Evolutionary conservation across 2,888 invertebrate species (phyloP).

Genomic region (Cyaniris semiargus): DNA sequence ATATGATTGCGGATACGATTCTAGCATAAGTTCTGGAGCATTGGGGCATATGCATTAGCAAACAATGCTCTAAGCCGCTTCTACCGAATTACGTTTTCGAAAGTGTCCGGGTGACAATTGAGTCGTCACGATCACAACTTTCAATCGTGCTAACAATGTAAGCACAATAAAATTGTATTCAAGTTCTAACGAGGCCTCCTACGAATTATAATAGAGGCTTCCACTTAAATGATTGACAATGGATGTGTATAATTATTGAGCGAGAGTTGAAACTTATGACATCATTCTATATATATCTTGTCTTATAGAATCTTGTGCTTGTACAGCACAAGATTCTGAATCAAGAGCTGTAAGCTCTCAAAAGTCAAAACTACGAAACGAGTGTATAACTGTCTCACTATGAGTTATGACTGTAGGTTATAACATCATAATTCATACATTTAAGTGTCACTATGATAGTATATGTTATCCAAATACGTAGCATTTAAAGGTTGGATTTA

Average conservation of each 20-base stretch:
- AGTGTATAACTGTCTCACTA: too few relatives aligned
- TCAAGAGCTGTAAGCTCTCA: too few relatives aligned
- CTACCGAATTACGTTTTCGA: conserved; percentile 31
- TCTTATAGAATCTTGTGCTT: too few relatives aligned
- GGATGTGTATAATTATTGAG: conserved; percentile 3
- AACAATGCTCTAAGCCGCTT: conserved; percentile 20
- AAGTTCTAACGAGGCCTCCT: background rate
- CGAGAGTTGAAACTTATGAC: background rate
- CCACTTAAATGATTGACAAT: conserved; percentile 13
- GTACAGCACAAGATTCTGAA: too few relatives aligned
- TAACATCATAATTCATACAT: too few relatives aligned
- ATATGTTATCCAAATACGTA: background rate
- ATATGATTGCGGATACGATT: background rate
- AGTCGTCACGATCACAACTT: conserved; percentile 35
- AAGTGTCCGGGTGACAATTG: conserved; percentile 33
- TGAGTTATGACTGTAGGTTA: too few relatives aligned
- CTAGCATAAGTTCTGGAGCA: background rate
- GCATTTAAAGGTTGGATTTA: background rate
- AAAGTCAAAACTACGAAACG: too few relatives aligned
- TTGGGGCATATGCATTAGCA: conserved; percentile 6
- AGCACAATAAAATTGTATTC: conserved; percentile 34
- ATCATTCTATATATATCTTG: background rate
- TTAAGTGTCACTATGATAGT: too few relatives aligned
- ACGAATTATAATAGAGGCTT: background rate
- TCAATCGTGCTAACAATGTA: conserved; percentile 37